Percentiles rank a stretch among this genome's conserved stretches.
Evolutionary conservation across 2,797 vertebrate species (phyloP).

Genomic region (Myotis vivesi): DNA sequence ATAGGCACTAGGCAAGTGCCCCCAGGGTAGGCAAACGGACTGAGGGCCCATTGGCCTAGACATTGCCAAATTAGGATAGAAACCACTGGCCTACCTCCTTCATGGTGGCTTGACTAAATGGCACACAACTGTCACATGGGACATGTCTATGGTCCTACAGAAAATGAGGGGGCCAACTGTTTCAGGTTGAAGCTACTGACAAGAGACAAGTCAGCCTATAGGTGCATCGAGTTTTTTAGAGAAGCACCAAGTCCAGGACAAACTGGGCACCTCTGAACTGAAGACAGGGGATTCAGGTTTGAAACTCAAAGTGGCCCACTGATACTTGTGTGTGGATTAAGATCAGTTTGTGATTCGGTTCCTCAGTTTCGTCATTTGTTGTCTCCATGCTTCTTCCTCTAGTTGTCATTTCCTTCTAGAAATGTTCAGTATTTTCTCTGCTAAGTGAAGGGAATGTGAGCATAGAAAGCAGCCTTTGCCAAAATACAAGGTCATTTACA

Average conservation of each 20-base stretch:
- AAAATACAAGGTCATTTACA: background rate
- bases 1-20: background rate
- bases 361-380: background rate
- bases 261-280: background rate
- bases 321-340: background rate
- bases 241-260: background rate
- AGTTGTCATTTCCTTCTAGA: background rate
- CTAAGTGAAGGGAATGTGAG: background rate
- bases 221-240: background rate
- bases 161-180: background rate
- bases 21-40: background rate
- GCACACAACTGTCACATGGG: background rate
- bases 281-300: background rate
- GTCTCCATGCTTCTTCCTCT: background rate
- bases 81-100: background rate
- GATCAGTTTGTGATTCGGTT: background rate
- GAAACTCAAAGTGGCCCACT: no score
- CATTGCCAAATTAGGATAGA: background rate
- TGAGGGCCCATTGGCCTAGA: background rate
- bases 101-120: background rate
- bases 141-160: background rate
- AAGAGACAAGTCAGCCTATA: background rate
- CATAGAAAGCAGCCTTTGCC: background rate
- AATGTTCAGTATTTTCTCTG: background rate
- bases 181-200: background rate